Evolutionary conservation across 2,888 invertebrate genomes (phyloP), one percentile per base, ranked within the genome.

Genomic region (Pasiphila rectangulata): DNA sequence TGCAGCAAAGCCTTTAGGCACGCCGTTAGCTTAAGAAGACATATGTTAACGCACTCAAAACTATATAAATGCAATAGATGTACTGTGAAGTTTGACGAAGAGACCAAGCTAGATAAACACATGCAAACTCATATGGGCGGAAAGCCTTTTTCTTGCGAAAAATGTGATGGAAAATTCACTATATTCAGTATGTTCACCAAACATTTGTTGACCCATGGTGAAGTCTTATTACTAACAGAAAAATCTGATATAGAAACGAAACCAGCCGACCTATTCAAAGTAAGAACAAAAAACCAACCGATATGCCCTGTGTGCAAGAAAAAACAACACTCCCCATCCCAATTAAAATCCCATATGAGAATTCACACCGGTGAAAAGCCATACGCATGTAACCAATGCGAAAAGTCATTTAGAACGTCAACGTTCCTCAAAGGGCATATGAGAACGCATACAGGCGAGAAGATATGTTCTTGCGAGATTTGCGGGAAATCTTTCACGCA

Each of bases 311-410:
- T 38, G 5, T 38, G 37, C 7, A 38, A 38, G 2, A 17, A 9
- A 19, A 23, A 38, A 16, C 37, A 38, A n/a, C 25, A 38, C 7
- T 25, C 25, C 12, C 9, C 17, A 0, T 39, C 27, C 10, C 16
- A 10, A 3, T 6, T 40, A 3, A 30, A 5, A n/a, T 4, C 13
- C 3, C 40, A 40, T 10, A 30, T 40, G 32, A 23, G 30, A 24
- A 34, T 34, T n/a, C 41, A 41, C 12, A 41, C 41, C 1, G 41
- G 41, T 9, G 41, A 41, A 23, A 32, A 12, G 5, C 41, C 41
- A 2, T 41, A 16, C 7, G 12, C 13, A 0, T 41, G 41, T 3
- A 17, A 24, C 0, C 2, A 1, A 5, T 41, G 41, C 9, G 23
- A 20, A 0, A 16, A 9, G 17, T 15, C 41, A 0, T 41, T 24